Percentiles rank a stretch among this genome's conserved stretches.
Conservation (phyloP, 2,113 vertebrate genomes). For the Crocuta crocuta region DNA sequence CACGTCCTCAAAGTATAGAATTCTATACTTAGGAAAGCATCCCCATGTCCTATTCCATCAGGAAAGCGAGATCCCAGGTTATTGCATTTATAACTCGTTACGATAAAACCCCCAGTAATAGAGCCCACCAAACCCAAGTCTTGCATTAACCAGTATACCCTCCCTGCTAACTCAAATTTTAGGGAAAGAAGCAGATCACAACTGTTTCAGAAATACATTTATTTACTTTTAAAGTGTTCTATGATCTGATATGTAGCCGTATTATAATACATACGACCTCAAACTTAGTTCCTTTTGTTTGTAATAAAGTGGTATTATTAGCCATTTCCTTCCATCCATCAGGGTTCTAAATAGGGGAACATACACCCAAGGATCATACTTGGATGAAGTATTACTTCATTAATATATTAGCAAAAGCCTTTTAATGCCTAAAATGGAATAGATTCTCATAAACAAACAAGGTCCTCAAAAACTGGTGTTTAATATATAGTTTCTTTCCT, state of each 20-base stretch:
- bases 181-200: neutral
- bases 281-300: conserved; percentile 15
- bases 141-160: neutral
- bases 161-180: neutral
- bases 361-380: neutral
- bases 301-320: neutral
- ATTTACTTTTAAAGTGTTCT: neutral
- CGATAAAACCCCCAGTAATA: neutral
- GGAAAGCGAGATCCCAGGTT: neutral
- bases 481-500: neutral
- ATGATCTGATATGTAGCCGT: neutral
- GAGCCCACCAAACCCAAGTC: neutral
- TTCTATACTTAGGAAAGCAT: neutral
- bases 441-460: neutral
- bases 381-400: neutral
- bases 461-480: neutral
- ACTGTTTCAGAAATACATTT: neutral
- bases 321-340: neutral
- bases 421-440: neutral
- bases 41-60: neutral
- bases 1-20: neutral
- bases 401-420: neutral
- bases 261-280: neutral
- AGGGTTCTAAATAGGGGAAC: neutral
- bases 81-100: neutral